Evolutionary conservation across 2,888 invertebrate species (phyloP), one percentile per base, ranked within the genome.

Genomic region (Cosmia trapezina): DNA sequence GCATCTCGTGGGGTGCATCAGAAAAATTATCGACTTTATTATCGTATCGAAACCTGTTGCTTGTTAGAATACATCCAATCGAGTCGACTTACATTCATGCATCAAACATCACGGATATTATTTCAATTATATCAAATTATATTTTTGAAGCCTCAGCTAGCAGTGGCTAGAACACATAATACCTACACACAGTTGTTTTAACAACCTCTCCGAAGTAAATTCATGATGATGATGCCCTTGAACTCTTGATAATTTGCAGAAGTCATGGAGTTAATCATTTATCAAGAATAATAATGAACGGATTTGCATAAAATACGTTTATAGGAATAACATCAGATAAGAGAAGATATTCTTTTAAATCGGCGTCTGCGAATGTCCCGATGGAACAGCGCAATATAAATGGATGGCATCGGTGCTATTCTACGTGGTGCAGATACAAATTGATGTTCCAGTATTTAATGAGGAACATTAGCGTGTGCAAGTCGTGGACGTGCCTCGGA

Each of bases 381-480:
- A 76, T 80, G 80, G 73, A 73, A 72, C 71, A 71, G 69, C 59
- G 81, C 73, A 77, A 84, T 86, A 86, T 86, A 86, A 86, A 81
- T 83, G 75, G 72, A 86, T 85, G 78, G 83, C 66, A 76, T 81
- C 73, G 81, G 84, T 84, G 85, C 86, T 87, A 71, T 84, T 83
- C 84, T 90, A 89, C 90, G 89, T 90, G 89, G 88, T 75, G 83
- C 77, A 88, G 90, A 79, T 92, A 91, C 92, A 91, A 93, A 93
- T 92, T 91, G 90, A 87, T 89, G 89, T 89, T 88, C 84, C 86
- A 88, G 87, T 87, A 88, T 91, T 89, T 93, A 93, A 92, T 92
- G 91, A 90, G 89, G 86, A 88, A 89, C 91, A 93, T 93, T 93
- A 93, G 89, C 91, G 90, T 86, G 89, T 87, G 85, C 88, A 87